phyloP scores from a whole-genome alignment of 1,140 invertebrate species.

The Neotoxoptera formosana region DNA sequence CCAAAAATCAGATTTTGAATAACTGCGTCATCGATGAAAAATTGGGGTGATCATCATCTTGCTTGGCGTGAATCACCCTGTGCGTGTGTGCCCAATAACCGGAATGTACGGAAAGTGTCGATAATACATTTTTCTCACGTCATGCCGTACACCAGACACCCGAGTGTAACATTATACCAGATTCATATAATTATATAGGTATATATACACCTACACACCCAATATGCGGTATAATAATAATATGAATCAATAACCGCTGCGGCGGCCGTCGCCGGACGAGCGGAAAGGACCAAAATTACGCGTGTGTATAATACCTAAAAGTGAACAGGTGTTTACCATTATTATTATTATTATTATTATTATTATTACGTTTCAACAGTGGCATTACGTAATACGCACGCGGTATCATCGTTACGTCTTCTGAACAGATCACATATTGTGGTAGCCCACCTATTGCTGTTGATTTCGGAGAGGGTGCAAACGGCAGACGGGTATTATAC shows the following conservation, averaged over 20 bases:
- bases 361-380: neutral
- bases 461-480: too few species aligned
- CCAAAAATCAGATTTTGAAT: too few species aligned
- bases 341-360: neutral
- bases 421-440: neutral
- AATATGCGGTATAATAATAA: neutral
- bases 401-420: neutral
- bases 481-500: too few species aligned
- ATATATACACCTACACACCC: neutral
- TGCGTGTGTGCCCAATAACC: neutral
- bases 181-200: conserved; percentile 9
- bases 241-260: neutral
- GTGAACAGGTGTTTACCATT: neutral
- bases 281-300: neutral
- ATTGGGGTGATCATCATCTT: too few species aligned
- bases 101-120: neutral
- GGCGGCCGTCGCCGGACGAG: neutral
- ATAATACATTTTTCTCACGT: neutral
- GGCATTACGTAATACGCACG: neutral
- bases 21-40: too few species aligned
- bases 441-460: neutral
- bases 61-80: too few species aligned
- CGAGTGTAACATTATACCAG: neutral
- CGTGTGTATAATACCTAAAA: neutral
- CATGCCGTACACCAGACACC: neutral